phyloP scores from a whole-genome alignment of 2,113 vertebrate genomes.

The Cavia porcellus region DNA sequence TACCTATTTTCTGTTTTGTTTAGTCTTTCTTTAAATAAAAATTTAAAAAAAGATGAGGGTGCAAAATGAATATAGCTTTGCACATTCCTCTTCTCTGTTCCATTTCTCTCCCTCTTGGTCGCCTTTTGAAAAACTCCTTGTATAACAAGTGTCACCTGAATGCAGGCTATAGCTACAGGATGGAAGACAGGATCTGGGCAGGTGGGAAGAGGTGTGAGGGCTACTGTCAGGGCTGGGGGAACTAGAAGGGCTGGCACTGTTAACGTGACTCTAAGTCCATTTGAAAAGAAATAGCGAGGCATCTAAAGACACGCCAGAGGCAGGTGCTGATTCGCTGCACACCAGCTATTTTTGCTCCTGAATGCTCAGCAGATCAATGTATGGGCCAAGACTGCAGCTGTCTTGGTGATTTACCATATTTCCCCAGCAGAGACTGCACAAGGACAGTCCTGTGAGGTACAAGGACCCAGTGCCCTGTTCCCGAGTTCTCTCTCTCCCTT shows the following conservation, averaged over 20 bases:
- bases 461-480: neutral
- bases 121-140: neutral
- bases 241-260: neutral
- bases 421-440: neutral
- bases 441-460: neutral
- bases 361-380: neutral
- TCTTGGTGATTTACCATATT: neutral
- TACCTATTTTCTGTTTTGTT: too few species aligned
- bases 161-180: too few species aligned
- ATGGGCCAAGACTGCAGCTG: neutral
- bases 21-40: too few species aligned
- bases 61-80: neutral
- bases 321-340: neutral
- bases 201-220: neutral
- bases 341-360: too few species aligned
- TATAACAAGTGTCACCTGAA: neutral
- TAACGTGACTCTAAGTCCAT: neutral
- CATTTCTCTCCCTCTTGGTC: neutral
- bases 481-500: neutral
- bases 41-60: too few species aligned
- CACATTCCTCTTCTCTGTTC: neutral
- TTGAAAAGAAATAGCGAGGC: too few species aligned
- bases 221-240: neutral
- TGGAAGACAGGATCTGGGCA: neutral
- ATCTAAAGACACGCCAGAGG: rapidly evolving